Evolutionary conservation across 2,113 vertebrate genomes (phyloP).

Genomic region (Murina feae): DNA sequence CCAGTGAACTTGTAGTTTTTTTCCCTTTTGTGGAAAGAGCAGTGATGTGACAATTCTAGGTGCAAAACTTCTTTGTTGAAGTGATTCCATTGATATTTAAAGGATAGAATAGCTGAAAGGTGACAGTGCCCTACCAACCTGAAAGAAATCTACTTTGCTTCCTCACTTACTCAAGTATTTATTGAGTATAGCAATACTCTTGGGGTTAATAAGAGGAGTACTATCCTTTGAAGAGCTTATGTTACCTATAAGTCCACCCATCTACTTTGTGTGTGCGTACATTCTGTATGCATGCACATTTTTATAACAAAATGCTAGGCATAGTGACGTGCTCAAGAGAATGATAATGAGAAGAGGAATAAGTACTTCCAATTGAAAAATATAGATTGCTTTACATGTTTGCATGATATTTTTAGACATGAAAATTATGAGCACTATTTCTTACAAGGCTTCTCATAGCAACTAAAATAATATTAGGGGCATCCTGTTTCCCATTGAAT

Average conservation of each 20-base stretch:
- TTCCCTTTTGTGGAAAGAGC: conserved; percentile 5
- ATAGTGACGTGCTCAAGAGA: background rate
- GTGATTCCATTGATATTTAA: background rate
- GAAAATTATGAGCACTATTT: conserved; percentile 11
- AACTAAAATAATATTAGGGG: background rate
- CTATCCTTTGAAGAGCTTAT: background rate
- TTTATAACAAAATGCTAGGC: background rate
- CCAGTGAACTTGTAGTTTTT: background rate
- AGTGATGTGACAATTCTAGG: background rate
- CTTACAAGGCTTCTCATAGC: background rate
- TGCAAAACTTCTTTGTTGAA: background rate
- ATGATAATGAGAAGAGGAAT: background rate
- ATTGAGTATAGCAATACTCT: background rate
- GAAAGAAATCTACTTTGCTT: background rate
- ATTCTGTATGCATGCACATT: background rate
- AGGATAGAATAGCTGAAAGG: background rate
- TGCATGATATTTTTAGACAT: background rate
- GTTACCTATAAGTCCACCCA: background rate
- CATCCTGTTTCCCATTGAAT: background rate
- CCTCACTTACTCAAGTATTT: background rate
- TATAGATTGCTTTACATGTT: conserved; percentile 2
- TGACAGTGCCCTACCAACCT: background rate
- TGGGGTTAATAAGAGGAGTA: background rate
- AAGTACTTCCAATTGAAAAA: background rate
- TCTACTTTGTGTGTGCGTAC: background rate